Base-by-base conservation (phyloP, 2,113 vertebrate genomes). In the Ondatra zibethicus region DNA sequence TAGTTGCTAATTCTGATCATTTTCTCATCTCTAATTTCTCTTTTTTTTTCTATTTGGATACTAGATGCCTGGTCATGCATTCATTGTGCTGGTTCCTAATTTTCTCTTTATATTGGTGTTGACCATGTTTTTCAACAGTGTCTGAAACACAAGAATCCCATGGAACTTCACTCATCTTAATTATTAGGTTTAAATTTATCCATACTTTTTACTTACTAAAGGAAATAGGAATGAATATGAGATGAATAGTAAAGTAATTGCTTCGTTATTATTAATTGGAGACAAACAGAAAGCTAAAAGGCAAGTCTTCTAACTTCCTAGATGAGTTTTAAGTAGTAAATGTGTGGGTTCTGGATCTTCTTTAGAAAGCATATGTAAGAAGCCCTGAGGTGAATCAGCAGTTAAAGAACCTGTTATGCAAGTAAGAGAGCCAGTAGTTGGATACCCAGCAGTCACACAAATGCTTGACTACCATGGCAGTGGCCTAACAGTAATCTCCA, bases 311-410 rank as follows among this genome's bases (percentile, higher is more conserved):
- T 81, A 84, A 97, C 89, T 94, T 97, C 10, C 93, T 82, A 82
- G 96, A 84, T 70, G 96, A 95, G 0, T 2, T 39, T 39, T 66
- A 84, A 1, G 76, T 97, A 93, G 81, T 93, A 94, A 98, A 97
- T 97, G 98, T 96, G 95, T 98, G 93, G 97, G 58, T 68, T 89
- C 36, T 1, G 12, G 92, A 75, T 87, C n/a, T 97, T 63, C 88
- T 91, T 92, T 93, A 97, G 92, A 96, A 96, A 93, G 73, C 93
- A 87, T 87, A 76, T 81, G 2, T 47, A 19, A 55, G 4, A 3
- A 5, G 29, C 7, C 8, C 7, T 81, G 50, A 55, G 9, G 23
- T 55, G 19, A 50, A 55, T 36, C 47, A 21, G 4, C 12, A 1
- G 4, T 5, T 81, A 55, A 81, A 7, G 31, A 33, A 12, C 17